phyloP scores from a whole-genome alignment of 2,888 invertebrate genomes.

The Caenorhabditis becei region DNA sequence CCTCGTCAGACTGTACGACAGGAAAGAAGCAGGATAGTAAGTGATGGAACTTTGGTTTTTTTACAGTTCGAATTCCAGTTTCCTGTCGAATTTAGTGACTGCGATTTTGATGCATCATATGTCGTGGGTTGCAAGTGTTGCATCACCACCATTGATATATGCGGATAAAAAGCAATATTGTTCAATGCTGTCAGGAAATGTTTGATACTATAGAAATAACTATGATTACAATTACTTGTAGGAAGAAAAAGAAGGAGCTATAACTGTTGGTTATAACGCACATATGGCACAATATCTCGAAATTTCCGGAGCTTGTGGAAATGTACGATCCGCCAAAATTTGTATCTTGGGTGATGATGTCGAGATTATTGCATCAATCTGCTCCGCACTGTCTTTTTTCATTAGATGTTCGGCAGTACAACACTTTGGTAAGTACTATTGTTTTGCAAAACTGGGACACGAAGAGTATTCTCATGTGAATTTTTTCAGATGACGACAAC shows the following conservation, averaged over 20 bases:
- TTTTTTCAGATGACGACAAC: constrained; percentile 35
- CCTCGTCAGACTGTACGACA: constrained; percentile 69
- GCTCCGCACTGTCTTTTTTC: constrained; percentile 91
- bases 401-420: constrained; percentile 86
- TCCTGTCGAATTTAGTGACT: constrained; percentile 76
- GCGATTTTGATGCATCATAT: constrained; percentile 79
- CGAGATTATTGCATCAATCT: constrained; percentile 84
- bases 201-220: constrained; percentile 19
- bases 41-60: constrained; percentile 31
- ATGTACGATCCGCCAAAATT: constrained; percentile 88
- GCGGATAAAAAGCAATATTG: not conserved
- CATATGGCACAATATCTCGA: constrained; percentile 91
- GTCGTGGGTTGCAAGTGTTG: constrained; percentile 80
- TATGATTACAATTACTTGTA: too few relatives aligned
- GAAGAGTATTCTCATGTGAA: too few relatives aligned
- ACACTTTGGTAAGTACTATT: constrained; percentile 40
- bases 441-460: not conserved
- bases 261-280: constrained; percentile 88
- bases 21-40: constrained; percentile 76
- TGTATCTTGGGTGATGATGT: constrained; percentile 86
- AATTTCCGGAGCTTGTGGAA: constrained; percentile 86
- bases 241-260: constrained; percentile 55
- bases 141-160: constrained; percentile 67
- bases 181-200: constrained; percentile 67
- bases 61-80: constrained; percentile 64